Evolutionary conservation across 2,888 invertebrate species (phyloP).

Genomic region (Leucophenga maculata): DNA sequence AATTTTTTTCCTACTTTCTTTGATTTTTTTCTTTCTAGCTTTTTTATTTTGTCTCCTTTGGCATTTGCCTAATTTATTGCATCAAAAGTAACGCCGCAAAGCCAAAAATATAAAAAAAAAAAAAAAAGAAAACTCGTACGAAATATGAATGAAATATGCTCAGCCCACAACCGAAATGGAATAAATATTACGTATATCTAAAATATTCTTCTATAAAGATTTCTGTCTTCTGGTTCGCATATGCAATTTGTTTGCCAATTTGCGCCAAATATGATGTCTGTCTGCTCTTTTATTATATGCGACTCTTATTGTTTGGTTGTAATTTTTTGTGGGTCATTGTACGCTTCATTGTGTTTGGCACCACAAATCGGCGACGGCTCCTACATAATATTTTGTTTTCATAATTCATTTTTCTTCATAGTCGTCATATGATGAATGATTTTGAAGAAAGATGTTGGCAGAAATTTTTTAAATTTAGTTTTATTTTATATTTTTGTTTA

Average conservation of each 20-base stretch:
- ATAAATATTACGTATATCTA: too few species aligned
- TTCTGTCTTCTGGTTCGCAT: neutral
- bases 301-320: neutral
- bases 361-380: conserved; percentile 10
- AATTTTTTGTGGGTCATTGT: conserved; percentile 3
- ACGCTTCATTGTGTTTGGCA: conserved; percentile 23
- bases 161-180: too few species aligned
- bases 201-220: neutral
- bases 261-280: neutral
- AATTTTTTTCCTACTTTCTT: neutral
- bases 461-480: neutral
- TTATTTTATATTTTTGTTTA: neutral
- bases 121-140: too few species aligned
- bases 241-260: conserved; percentile 21
- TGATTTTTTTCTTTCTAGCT: neutral
- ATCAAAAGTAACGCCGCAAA: neutral
- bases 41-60: conserved; percentile 7
- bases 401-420: conserved; percentile 4
- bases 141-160: too few species aligned
- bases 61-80: conserved; percentile 12
- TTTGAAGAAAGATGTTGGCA: neutral
- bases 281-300: neutral
- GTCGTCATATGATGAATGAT: conserved; percentile 1
- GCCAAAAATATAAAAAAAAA: neutral
- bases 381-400: conserved; percentile 1